phyloP scores from a whole-genome alignment of 2,797 vertebrate genomes.

The Sebastes steindachneri region DNA sequence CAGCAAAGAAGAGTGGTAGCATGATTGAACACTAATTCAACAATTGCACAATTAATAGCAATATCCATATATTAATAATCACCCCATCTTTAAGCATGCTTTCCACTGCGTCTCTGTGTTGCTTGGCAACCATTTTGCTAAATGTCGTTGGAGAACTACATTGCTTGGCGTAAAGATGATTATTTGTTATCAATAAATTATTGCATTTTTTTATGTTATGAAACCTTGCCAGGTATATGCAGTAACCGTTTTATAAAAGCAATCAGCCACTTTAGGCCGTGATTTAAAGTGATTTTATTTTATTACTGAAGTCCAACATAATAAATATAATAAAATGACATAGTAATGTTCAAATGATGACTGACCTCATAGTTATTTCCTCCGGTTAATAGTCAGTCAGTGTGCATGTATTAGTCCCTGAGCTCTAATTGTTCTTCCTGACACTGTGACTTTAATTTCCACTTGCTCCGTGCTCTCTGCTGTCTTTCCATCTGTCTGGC shows the following conservation, averaged over 20 bases:
- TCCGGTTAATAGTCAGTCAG: background rate
- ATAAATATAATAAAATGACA: background rate
- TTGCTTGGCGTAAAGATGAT: background rate
- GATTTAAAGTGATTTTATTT: background rate
- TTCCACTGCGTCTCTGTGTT: background rate
- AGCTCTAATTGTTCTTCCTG: conserved; percentile 60
- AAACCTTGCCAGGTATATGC: background rate
- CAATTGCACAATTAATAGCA: background rate
- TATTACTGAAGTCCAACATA: background rate
- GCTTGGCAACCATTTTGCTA: background rate
- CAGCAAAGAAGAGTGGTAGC: background rate
- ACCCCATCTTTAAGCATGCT: background rate
- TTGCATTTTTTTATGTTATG: background rate
- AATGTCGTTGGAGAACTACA: background rate
- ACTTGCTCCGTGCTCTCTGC: conserved; percentile 59
- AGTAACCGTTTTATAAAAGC: background rate
- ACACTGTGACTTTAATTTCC: conserved; percentile 76
- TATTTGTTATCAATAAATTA: too few species aligned
- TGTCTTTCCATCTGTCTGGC: conserved; percentile 72
- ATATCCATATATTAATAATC: background rate
- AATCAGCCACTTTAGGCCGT: background rate
- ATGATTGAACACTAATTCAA: background rate
- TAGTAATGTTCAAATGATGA: background rate
- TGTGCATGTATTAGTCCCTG: conserved; percentile 31
- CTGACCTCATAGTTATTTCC: background rate